These are phyloP conservation scores for Apis laboriosa DNA, from an alignment of 1,140 invertebrate genomes.

Conservation along the genomic window DNA sequence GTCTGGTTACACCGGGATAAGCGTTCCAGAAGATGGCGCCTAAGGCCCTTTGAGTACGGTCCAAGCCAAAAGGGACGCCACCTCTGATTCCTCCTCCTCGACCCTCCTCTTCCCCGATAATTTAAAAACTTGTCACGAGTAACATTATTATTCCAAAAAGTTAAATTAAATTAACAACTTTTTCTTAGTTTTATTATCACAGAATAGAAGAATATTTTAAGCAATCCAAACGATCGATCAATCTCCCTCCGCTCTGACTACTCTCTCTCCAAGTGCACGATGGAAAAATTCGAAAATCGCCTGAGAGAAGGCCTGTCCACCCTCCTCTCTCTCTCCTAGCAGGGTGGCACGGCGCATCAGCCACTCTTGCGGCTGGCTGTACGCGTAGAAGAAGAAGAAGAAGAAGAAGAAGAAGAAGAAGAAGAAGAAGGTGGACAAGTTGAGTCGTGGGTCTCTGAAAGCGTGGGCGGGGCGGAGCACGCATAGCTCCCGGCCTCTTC, in stretches of 20 bases:
- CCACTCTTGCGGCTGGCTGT: constrained; percentile 76
- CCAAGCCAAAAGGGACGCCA: constrained; percentile 64
- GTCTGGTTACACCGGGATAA: constrained; percentile 66
- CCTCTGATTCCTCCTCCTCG: neutral
- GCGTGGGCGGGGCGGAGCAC: constrained; percentile 81
- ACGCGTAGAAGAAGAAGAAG: constrained; percentile 32
- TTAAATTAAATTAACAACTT: too few relatives aligned
- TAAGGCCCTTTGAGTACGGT: constrained; percentile 70
- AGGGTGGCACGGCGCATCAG: constrained; percentile 55
- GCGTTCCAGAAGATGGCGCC: constrained; percentile 76
- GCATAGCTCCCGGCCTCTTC: constrained; percentile 80
- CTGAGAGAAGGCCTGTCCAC: too few relatives aligned
- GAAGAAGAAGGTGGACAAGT: constrained; percentile 79
- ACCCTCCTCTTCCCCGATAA: too few relatives aligned
- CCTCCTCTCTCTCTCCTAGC: neutral
- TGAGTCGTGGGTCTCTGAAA: constrained; percentile 79
- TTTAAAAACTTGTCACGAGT: too few relatives aligned
- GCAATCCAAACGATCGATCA: too few relatives aligned
- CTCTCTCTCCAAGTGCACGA: too few relatives aligned
- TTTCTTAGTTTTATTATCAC: too few relatives aligned
- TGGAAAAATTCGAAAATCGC: too few relatives aligned
- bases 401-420: too few relatives aligned
- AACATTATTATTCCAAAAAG: too few relatives aligned
- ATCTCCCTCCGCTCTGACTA: too few relatives aligned
- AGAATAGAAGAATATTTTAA: too few relatives aligned